These are phyloP conservation scores for Heterodera filipjevi DNA, from an alignment of 2,888 invertebrate genomes.

Conservation along the genomic window DNA sequence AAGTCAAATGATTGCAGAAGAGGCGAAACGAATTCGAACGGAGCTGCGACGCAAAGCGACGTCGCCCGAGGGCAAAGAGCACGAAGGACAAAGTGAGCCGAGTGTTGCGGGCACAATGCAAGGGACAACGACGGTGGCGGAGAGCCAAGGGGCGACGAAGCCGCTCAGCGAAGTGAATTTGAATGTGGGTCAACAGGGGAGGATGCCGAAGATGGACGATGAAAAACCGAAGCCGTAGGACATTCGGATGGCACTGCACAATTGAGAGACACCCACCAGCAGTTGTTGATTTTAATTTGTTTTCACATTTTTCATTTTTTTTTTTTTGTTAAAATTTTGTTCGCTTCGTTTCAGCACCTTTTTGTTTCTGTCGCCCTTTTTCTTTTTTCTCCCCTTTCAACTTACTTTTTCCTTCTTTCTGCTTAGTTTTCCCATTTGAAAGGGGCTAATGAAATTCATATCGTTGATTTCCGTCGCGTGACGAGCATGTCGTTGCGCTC, in stretches of 20 bases:
- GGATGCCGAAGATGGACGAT: conserved; percentile 1
- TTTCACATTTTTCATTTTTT: not conserved
- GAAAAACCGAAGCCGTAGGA: not conserved
- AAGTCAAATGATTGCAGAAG: conserved; percentile 54
- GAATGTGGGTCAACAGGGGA: conserved; percentile 2
- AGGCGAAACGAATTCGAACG: conserved; percentile 28
- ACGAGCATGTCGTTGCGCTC: not conserved
- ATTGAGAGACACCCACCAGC: not conserved
- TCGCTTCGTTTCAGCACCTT: not conserved
- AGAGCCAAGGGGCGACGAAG: not conserved
- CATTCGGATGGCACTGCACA: not conserved
- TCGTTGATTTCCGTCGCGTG: conserved; percentile 4
- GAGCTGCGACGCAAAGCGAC: conserved; percentile 10
- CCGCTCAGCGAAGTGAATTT: conserved; percentile 16
- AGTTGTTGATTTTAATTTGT: not conserved
- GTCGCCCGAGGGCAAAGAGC: not conserved
- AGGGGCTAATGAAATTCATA: not conserved
- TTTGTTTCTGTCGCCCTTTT: not conserved
- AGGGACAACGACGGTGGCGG: not conserved
- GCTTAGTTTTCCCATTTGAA: not conserved
- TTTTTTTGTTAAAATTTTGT: not conserved
- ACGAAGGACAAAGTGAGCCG: not conserved
- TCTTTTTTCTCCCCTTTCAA: not conserved
- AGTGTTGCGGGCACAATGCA: not conserved
- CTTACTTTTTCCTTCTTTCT: conserved; percentile 6